Evolutionary conservation across 2,113 vertebrate species (phyloP), one percentile per base, ranked within the genome.

Genomic region (Heterochromis multidens): DNA sequence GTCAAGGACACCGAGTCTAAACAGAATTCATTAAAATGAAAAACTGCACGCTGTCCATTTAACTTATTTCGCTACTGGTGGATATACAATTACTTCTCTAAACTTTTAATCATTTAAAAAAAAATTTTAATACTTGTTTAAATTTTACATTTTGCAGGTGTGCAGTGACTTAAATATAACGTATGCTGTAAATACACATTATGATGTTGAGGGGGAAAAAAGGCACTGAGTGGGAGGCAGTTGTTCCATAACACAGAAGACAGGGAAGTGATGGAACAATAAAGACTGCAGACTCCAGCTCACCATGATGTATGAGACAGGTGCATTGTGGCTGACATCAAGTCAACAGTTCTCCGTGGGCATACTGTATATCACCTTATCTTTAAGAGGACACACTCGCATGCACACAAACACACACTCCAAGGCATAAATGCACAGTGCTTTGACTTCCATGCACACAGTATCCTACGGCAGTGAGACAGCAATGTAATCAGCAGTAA

Each of bases 281-380:
- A 63, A 82, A 80, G 84, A 81, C 86, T 91, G 49, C 84, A 79
- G 87, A 65, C 82, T 82, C 76, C 49, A 29, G 65, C 77, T 90
- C 74, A 35, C 52, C 7, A 4, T 92, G 91, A 94, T 93, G 89
- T 86, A 91, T 79, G 87, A 92, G 88, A 90, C 88, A 88, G 88
- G 83, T 88, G 80, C 86, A 90, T 77, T 93, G 87, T 91, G 87
- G 85, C 52, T 61, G 67, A 91, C 40, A 59, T 84, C 83, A 77
- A 87, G 86, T 85, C 85, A 79, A 89, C 88, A 84, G 87, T 60
- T 87, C 81, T 87, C 80, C 52, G 82, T 4, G 23, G 70, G 52
- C 82, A 87, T 88, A 29, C 70, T 74, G 70, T 33, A 74, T 65
- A 87, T 92, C 90, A 90, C 91, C 90, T 92, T 91, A 94, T 94